Evolutionary conservation across 2,797 vertebrate species (phyloP).

Genomic region (Synaphobranchus kaupii): DNA sequence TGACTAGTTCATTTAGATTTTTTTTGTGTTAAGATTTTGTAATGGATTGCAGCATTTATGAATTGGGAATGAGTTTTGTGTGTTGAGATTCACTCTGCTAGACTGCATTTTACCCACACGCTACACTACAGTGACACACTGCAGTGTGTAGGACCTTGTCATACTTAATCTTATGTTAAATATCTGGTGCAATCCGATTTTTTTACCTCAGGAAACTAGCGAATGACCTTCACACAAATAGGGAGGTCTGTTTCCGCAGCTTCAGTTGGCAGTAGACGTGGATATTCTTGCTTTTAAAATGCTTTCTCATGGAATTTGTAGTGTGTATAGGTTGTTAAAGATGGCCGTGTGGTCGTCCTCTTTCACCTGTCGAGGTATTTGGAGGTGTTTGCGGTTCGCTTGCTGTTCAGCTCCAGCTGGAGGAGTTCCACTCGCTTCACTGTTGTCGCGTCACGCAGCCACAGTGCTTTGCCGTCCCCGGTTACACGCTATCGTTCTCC

Average conservation of each 20-base stretch:
- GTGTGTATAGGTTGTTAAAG: not conserved
- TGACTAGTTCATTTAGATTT: not conserved
- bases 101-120: not conserved
- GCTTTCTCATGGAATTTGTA: not conserved
- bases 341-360: not conserved
- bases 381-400: not conserved
- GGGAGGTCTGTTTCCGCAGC: not conserved
- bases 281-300: not conserved
- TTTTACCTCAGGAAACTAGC: not conserved
- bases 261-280: not conserved
- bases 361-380: not conserved
- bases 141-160: not conserved
- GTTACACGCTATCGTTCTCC: constrained; percentile 38
- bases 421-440: constrained; percentile 16
- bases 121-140: not conserved
- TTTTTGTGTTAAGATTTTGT: too few relatives aligned
- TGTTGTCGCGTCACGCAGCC: constrained; percentile 54
- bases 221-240: not conserved
- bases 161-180: not conserved
- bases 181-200: not conserved
- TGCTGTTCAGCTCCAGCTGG: not conserved
- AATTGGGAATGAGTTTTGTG: not conserved
- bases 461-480: constrained; percentile 55
- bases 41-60: not conserved
- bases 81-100: not conserved